phyloP scores from a whole-genome alignment of 2,113 vertebrate species.

The Phyllostomus discolor region DNA sequence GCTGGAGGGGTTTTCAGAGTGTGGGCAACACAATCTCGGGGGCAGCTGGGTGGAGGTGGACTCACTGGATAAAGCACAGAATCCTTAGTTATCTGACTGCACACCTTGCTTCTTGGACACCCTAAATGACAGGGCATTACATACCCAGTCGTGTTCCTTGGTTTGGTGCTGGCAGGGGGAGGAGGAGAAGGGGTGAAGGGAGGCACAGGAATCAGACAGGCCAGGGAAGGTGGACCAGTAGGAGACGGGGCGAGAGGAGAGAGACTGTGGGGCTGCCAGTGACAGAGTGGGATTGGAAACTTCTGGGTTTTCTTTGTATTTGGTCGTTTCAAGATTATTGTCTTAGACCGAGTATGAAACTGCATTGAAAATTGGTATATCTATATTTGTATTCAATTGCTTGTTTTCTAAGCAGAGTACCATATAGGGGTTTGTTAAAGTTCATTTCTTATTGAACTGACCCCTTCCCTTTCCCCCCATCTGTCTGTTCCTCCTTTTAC shows the following conservation, averaged over 20 bases:
- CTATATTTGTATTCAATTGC: background rate
- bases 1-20: background rate
- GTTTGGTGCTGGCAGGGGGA: background rate
- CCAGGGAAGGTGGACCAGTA: background rate
- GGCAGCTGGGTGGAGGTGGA: constrained; percentile 1
- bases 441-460: background rate
- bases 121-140: background rate
- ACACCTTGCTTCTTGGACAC: background rate
- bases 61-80: background rate
- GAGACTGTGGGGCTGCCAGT: background rate
- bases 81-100: background rate
- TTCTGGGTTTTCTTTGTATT: background rate
- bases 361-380: background rate
- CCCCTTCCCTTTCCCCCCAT: background rate
- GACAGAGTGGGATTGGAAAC: background rate
- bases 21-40: background rate
- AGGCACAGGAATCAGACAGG: background rate
- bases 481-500: background rate
- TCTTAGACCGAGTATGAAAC: background rate
- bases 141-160: background rate
- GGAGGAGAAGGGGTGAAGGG: background rate
- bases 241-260: background rate
- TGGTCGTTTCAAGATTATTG: background rate
- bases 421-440: background rate
- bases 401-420: background rate